Evolutionary conservation across 2,113 vertebrate genomes (phyloP).

Genomic region (Meles meles): DNA sequence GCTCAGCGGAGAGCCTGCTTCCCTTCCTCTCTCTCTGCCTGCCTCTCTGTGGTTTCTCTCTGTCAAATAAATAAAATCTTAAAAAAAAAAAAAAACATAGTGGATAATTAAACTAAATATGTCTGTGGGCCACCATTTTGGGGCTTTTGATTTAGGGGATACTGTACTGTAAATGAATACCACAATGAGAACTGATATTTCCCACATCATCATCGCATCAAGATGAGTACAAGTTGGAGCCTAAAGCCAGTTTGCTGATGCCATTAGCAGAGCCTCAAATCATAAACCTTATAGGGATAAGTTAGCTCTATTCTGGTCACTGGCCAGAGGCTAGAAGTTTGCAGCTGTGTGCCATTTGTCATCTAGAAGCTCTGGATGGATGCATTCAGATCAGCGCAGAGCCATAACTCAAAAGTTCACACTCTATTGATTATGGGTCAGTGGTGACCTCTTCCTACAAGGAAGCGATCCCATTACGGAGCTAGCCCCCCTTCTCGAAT

Average conservation of each 20-base stretch:
- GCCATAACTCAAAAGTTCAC: neutral
- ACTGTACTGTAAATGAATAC: slow-evolving; percentile 20
- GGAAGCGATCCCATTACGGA: neutral
- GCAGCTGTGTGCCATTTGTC: neutral
- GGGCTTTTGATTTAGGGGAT: neutral
- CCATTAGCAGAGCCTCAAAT: neutral
- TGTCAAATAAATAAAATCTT: too few relatives aligned
- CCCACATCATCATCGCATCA: neutral
- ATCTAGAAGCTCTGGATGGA: neutral
- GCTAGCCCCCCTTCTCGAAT: neutral
- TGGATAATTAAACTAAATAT: neutral
- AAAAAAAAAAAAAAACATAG: too few relatives aligned
- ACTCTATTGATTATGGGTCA: neutral
- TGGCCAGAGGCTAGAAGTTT: neutral
- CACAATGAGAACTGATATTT: neutral
- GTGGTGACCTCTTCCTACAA: neutral
- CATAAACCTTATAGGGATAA: neutral
- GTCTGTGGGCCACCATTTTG: neutral
- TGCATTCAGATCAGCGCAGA: neutral
- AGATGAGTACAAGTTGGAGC: neutral
- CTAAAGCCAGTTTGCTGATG: neutral
- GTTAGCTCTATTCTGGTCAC: neutral
- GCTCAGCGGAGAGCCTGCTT: too few relatives aligned
- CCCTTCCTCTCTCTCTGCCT: too few relatives aligned
- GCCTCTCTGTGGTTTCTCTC: too few relatives aligned